Base-by-base conservation (phyloP, 2,113 vertebrate genomes). In the Ammospiza caudacuta region DNA sequence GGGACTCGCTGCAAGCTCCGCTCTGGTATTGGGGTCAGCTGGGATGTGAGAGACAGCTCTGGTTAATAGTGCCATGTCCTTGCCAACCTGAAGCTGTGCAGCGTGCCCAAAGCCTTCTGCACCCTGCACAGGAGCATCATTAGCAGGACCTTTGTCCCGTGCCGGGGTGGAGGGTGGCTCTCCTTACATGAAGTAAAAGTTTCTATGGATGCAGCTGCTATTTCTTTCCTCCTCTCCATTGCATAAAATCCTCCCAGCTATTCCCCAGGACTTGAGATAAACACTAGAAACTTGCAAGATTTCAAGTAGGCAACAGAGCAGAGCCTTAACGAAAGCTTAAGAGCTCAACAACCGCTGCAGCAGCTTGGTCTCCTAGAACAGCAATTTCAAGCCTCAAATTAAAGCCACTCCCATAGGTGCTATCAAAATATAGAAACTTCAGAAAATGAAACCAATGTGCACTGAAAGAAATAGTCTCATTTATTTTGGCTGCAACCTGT, bases 21-120 rank as follows among this genome's bases (percentile, higher is more conserved):
- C 39, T 29, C 64, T 77, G 66, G 19, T 74, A 82, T 81, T 43
- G 61, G 68, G 95, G 86, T 94, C 94, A 89, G 88, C 14, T 70
- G 87, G 94, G 93, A 95, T 67, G 95, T 95, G 70, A 94, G 67
- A 87, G 72, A 85, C 85, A 90, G 54, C 88, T 66, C 35, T 94
- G 91, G 94, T 77, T 89, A 91, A 95, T 33, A 90, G 94, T 52
- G 94, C 66, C 83, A 12, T n/a, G 89, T 62, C 76, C 91, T 94
- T 92, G 84, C 89, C 93, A 96, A 19, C 52, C 64, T 44, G 77
- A 35, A 39, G 51, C 66, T 84, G 25, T 31, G 75, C 72, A 92
- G 33, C 1, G 0, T 76, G 67, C 62, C 82, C 93, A 90, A 69
- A 94, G 67, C 70, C 66, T 57, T 79, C 81, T 68, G 47, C 35